Evolutionary conservation across 2,797 vertebrate genomes (phyloP).

Genomic region (Dendrocincla fuliginosa): DNA sequence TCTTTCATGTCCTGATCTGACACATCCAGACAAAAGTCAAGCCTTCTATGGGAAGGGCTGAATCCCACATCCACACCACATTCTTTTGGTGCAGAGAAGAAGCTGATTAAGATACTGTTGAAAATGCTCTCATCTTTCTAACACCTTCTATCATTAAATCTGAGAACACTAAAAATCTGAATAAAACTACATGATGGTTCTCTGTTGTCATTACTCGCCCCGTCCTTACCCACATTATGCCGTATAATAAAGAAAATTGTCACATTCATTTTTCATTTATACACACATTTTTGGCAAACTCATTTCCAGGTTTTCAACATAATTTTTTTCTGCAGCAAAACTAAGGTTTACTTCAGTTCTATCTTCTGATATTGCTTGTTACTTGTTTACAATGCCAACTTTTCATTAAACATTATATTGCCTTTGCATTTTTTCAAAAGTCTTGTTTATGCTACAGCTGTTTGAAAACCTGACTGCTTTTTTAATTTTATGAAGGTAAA

Average conservation of each 20-base stretch:
- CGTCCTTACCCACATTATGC: background rate
- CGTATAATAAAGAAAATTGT: background rate
- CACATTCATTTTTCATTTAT: background rate
- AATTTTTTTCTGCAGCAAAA: background rate
- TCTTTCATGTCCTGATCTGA: background rate
- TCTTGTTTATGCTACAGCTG: background rate
- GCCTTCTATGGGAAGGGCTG: background rate
- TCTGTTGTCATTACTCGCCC: background rate
- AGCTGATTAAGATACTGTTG: background rate
- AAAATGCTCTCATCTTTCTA: background rate
- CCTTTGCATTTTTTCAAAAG: background rate
- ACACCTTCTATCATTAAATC: background rate
- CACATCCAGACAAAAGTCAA: background rate
- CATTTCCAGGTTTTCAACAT: background rate
- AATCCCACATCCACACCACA: background rate
- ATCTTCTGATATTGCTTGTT: background rate
- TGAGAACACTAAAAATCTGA: fast-evolving
- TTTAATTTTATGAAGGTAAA: background rate
- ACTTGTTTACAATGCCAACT: background rate
- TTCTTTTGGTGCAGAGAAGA: background rate
- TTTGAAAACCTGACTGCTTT: background rate
- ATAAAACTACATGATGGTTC: background rate
- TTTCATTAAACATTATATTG: background rate
- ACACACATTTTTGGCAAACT: background rate
- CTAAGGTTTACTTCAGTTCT: background rate